A percentile compares a stretch with the other conserved stretches of the same genome.
These are phyloP conservation scores for Hartigia nigra DNA, from an alignment of 2,888 invertebrate species.

Conservation along the genomic window DNA sequence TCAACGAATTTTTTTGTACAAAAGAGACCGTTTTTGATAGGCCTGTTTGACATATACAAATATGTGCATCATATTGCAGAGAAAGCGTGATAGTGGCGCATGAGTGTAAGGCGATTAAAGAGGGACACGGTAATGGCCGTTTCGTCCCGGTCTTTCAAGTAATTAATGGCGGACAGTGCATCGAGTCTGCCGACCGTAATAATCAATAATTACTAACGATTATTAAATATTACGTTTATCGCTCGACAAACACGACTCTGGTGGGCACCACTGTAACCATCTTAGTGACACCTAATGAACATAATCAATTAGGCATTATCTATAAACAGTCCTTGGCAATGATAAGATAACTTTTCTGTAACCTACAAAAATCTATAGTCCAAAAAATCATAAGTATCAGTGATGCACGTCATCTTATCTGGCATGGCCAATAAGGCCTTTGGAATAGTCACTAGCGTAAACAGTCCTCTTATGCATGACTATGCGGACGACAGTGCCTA, in stretches of 20 bases:
- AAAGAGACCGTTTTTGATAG: background rate
- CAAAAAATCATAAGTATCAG: background rate
- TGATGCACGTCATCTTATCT: background rate
- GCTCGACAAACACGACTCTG: slow-evolving; percentile 1
- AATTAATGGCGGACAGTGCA: slow-evolving; percentile 51
- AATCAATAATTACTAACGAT: slow-evolving; percentile 57
- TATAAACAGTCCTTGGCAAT: background rate
- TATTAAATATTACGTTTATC: slow-evolving; percentile 57
- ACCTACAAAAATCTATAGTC: background rate
- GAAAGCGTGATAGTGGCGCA: background rate
- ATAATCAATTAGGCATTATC: too few relatives aligned
- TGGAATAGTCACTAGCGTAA: background rate
- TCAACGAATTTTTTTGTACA: background rate
- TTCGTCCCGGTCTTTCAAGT: slow-evolving; percentile 47
- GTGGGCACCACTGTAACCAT: background rate
- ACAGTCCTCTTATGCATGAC: background rate
- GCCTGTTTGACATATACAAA: background rate
- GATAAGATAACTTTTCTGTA: background rate
- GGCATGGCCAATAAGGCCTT: background rate
- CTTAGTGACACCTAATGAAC: background rate
- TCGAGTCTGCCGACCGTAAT: slow-evolving; percentile 47
- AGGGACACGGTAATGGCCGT: slow-evolving; percentile 44
- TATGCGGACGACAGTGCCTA: background rate
- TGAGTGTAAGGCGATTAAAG: background rate
- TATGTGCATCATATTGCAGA: background rate